Percentiles rank a stretch among this genome's conserved stretches.
Conservation (phyloP, 2,888 invertebrate species). For the Oligia fasciuncula region DNA sequence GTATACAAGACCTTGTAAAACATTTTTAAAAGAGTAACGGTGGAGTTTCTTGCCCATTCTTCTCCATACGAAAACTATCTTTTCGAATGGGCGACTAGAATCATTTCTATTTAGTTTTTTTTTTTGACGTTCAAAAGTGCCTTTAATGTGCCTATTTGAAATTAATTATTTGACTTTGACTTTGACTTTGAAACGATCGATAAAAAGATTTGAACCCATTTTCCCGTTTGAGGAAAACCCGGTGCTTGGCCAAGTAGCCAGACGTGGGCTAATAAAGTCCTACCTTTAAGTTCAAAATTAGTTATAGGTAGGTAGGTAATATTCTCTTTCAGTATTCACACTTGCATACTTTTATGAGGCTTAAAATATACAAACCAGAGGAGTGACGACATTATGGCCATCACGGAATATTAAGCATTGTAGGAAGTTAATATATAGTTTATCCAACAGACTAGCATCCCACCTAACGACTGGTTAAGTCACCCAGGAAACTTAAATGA, state of each 20-base stretch:
- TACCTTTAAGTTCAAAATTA: background rate
- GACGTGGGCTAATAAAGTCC: background rate
- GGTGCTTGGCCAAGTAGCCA: background rate
- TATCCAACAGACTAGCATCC: constrained; percentile 23
- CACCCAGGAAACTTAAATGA: constrained; percentile 39
- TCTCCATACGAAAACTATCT: too few relatives aligned
- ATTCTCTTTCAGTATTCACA: background rate
- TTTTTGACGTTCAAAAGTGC: too few relatives aligned
- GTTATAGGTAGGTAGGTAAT: background rate
- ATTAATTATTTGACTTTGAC: too few relatives aligned
- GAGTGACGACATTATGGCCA: background rate
- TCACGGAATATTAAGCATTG: constrained; percentile 14
- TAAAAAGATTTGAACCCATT: background rate
- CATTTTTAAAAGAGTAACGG: too few relatives aligned
- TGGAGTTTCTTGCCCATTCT: too few relatives aligned
- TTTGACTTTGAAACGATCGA: background rate
- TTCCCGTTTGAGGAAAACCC: background rate
- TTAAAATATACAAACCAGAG: background rate
- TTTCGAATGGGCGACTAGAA: too few relatives aligned
- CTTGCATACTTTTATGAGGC: background rate
- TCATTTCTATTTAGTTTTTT: too few relatives aligned
- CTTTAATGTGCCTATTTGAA: too few relatives aligned
- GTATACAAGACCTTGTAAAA: too few relatives aligned
- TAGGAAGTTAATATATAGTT: constrained; percentile 26
- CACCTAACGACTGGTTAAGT: constrained; percentile 16